A percentile compares a stretch with the other conserved stretches of the same genome.
Evolutionary conservation across 1,140 invertebrate genomes (phyloP).

Genomic region (Orius laevigatus): DNA sequence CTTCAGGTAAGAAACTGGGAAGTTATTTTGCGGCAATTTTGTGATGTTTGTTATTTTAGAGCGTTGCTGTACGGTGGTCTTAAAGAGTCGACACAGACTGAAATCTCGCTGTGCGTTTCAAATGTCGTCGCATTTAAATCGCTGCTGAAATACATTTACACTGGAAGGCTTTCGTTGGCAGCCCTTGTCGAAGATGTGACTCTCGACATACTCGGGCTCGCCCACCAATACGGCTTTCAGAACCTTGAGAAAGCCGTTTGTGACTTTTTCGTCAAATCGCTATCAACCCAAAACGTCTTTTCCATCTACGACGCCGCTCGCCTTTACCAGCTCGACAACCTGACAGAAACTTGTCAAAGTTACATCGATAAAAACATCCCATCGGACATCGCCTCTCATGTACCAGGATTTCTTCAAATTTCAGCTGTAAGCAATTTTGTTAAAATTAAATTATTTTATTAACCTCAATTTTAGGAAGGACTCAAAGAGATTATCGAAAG

Average conservation of each 20-base stretch:
- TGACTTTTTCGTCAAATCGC: constrained; percentile 75
- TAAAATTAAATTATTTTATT: constrained; percentile 3
- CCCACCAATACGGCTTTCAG: constrained; percentile 88
- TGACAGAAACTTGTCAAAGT: constrained; percentile 41
- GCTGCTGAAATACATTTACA: constrained; percentile 90
- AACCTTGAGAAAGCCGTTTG: constrained; percentile 85
- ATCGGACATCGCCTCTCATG: constrained; percentile 46
- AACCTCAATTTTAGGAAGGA: constrained; percentile 36
- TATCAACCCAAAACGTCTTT: constrained; percentile 80
- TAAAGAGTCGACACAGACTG: constrained; percentile 64
- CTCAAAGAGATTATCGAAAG: constrained; percentile 69
- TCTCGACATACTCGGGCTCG: constrained; percentile 72
- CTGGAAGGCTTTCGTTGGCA: constrained; percentile 68
- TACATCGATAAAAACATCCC: constrained; percentile 81
- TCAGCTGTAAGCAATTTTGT: constrained; percentile 58
- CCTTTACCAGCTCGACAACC: constrained; percentile 44
- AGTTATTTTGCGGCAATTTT: no score
- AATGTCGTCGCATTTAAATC: constrained; percentile 78
- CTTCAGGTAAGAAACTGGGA: constrained; percentile 49
- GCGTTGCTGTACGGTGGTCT: constrained; percentile 82
- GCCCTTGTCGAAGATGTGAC: constrained; percentile 72
- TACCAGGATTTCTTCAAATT: constrained; percentile 70
- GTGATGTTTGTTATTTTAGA: no score
- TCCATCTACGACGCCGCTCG: constrained; percentile 81
- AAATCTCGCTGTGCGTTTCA: constrained; percentile 73